A percentile compares a stretch with the other conserved stretches of the same genome.
These are phyloP conservation scores for Boloria euphrosyne DNA, from an alignment of 2,888 invertebrate species.

Conservation along the genomic window DNA sequence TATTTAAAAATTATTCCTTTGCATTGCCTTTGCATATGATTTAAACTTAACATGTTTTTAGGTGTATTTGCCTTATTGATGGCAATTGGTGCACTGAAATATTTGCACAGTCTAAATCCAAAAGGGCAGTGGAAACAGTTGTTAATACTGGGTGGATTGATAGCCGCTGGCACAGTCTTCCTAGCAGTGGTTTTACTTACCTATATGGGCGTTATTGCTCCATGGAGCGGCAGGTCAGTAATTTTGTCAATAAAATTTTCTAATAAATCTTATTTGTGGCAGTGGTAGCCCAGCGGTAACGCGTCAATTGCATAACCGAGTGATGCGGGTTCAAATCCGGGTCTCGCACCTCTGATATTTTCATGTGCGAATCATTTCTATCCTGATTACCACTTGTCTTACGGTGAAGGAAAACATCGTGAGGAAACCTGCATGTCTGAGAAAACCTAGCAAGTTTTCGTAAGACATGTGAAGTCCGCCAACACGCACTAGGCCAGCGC, in stretches of 20 bases:
- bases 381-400: too few relatives aligned
- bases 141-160: constrained; percentile 89
- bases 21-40: not conserved
- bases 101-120: constrained; percentile 92
- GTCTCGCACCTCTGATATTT: too few relatives aligned
- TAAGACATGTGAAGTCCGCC: too few relatives aligned
- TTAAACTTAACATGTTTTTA: constrained; percentile 54
- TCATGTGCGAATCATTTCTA: too few relatives aligned
- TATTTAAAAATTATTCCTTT: too few relatives aligned
- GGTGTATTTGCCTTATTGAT: constrained; percentile 97
- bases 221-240: constrained; percentile 92
- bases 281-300: too few relatives aligned
- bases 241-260: not conserved
- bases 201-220: constrained; percentile 96
- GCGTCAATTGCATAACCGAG: too few relatives aligned
- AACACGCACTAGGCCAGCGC: too few relatives aligned
- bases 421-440: too few relatives aligned
- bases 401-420: too few relatives aligned
- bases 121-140: constrained; percentile 95
- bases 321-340: too few relatives aligned
- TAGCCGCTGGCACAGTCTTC: constrained; percentile 91
- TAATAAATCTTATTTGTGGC: not conserved
- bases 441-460: too few relatives aligned
- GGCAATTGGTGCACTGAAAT: constrained; percentile 92
- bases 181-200: constrained; percentile 93